Base-by-base conservation (phyloP, 2,888 invertebrate species). In the Lycophotia porphyrea region DNA sequence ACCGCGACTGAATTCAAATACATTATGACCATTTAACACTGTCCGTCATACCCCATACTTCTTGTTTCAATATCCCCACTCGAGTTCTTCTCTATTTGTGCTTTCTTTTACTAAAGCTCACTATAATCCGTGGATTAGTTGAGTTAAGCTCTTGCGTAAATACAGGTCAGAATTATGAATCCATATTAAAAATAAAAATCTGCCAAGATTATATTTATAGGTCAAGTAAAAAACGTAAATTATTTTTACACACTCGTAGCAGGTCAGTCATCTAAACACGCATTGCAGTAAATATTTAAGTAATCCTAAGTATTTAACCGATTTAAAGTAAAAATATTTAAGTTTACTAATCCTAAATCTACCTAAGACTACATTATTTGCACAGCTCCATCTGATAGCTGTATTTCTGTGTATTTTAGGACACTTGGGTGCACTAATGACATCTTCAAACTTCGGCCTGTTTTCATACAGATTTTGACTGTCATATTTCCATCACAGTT, bases 121-220 rank as follows among this genome's bases (percentile, higher is more conserved):
- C 13, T 11, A 87, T 78, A 78, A 66, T 79, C 77, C 71, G 73
- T 58, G 78, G 72, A 75, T 88, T 85, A 86, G 86, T 78, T 82
- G 61, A 80, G 82, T 77, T 80, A 83, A 82, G 67, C 80, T 78
- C 78, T 74, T 72, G 73, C 82, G 87, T 84, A 85, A 86, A 88
- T 85, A 88, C 80, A 83, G 81, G 77, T 73, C 74, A 73, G 75
- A 84, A 82, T 63, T 84, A 84, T 82, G 81, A 81, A 86, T 75
- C 76, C 61, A 74, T 1, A 34, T 5, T 11, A 5, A 34, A 31
- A 34, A 11, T 21, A 21, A 60, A 34, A 5, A 34, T 21, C 34
- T 18, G 15, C 4, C 13, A 36, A n/a, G 36, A 65, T 44, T 55
- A 31, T 36, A 15, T 36, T 47, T 58, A 7, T 47, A 44, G 36